Percentiles rank a stretch among this genome's conserved stretches.
These are phyloP conservation scores for Drosophila ficusphila DNA, from an alignment of 1,140 invertebrate species.

Conservation along the genomic window DNA sequence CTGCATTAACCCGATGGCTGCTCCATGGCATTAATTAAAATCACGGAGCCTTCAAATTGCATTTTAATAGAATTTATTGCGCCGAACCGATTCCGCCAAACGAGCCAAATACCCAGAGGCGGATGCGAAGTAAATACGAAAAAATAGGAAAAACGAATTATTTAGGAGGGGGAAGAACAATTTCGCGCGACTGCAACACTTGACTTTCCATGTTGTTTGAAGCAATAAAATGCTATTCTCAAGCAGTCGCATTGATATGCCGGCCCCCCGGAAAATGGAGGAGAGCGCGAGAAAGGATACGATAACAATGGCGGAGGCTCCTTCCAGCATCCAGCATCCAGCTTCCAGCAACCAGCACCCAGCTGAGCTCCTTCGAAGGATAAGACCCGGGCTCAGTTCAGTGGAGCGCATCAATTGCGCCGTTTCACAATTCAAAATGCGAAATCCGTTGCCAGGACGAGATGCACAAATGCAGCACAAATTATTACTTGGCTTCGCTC, in stretches of 20 bases:
- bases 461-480: conserved; percentile 63
- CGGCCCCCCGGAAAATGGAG: conserved; percentile 4
- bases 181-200: conserved; percentile 74
- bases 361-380: conserved; percentile 8
- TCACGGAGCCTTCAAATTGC: conserved; percentile 81
- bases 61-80: conserved; percentile 83
- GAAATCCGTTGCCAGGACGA: conserved; percentile 56
- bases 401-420: conserved; percentile 73
- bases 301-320: conserved; percentile 59
- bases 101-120: conserved; percentile 18
- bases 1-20: conserved; percentile 63
- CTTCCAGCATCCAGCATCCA: too few species aligned
- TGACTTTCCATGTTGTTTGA: conserved; percentile 77
- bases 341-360: too few species aligned
- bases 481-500: conserved; percentile 75
- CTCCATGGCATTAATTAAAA: conserved; percentile 78
- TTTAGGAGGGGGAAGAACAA: conserved; percentile 45
- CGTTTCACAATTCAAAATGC: conserved; percentile 66
- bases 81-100: conserved; percentile 61
- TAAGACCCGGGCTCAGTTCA: conserved; percentile 43
- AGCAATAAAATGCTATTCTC: conserved; percentile 76
- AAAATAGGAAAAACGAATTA: not conserved
- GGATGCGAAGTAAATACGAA: conserved; percentile 15
- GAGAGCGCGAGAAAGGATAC: conserved; percentile 40
- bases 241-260: conserved; percentile 60